Evolutionary conservation across 2,113 vertebrate species (phyloP), one percentile per base, ranked within the genome.

Genomic region (Cinclus cinclus): DNA sequence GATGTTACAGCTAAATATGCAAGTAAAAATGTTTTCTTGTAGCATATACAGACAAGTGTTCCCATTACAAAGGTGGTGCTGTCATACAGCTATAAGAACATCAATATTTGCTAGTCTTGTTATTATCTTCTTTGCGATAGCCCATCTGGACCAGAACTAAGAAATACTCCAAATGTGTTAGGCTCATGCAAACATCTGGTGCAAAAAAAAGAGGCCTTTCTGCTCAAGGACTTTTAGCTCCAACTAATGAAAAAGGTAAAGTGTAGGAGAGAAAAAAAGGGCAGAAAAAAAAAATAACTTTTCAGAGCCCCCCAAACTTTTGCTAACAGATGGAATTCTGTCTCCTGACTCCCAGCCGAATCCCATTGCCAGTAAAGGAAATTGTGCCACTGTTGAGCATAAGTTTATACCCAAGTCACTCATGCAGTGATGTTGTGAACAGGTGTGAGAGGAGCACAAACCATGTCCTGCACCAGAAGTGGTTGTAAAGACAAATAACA

Each of bases 131-230:
- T 80, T 75, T 95, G 90, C 87, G 85, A 77, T 73, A 78, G 95
- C 88, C 78, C 92, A 94, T 95, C 84, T 92, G 89, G 93, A 89
- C 80, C 84, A 75, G 73, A 75, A 14, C 64, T 81, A 46, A 92
- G 88, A 93, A 81, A 92, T 49, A 31, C 15, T 96, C 82, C 88
- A 92, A 81, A 67, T 19, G 90, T 91, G 75, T 80, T 80, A 90
- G 68, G 64, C 76, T 93, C 88, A 71, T 92, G 83, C 83, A 95
- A 97, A 96, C 83, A 95, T 93, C 94, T 96, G 87, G 75, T 80
- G 68, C 63, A 93, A 80, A 81, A 83, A 83, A 81, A 83, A 89
- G 49, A 84, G 39, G 15, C 25, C 68, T 92, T 96, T 90, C 79
- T 10, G 17, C 90, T 63, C 76, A 87, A 95, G 77, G 91, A 94